Base-by-base conservation (phyloP, 1,140 invertebrate species). In the Alviniconcha marisindica region DNA sequence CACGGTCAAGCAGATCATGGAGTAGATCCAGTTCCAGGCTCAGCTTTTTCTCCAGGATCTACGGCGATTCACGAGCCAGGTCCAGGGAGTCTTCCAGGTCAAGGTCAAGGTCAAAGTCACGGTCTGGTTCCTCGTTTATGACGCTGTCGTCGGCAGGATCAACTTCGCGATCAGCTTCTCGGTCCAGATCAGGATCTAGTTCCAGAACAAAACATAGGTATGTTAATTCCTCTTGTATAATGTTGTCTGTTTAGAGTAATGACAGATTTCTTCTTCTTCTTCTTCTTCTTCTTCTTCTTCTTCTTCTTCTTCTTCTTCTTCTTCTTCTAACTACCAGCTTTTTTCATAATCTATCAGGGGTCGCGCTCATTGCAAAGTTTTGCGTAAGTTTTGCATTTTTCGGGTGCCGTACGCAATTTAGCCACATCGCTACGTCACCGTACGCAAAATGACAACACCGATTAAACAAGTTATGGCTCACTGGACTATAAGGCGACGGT, bases 301-400 rank as follows among this genome's bases (percentile, higher is more conserved):
- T 69, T 69, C 63, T 69, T 69, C 63, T 69, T 69, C 63, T 69
- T 69, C 63, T 69, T 69, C 63, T 69, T 69, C 63, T 69, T 69
- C 63, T 69, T 69, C 63, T 69, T 69, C 63, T 69, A n/a, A n/a
- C n/a, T n/a, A n/a, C n/a, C n/a, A n/a, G n/a, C n/a, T n/a, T n/a
- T n/a, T n/a, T n/a, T n/a, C n/a, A n/a, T n/a, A n/a, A n/a, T n/a
- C n/a, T n/a, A n/a, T n/a, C n/a, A n/a, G n/a, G n/a, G n/a, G n/a
- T n/a, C n/a, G n/a, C n/a, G n/a, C n/a, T n/a, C n/a, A n/a, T n/a
- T n/a, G n/a, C n/a, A n/a, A n/a, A n/a, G n/a, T n/a, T n/a, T n/a
- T n/a, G n/a, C n/a, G n/a, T n/a, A n/a, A n/a, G n/a, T n/a, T n/a
- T n/a, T n/a, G n/a, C n/a, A n/a, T n/a, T n/a, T n/a, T n/a, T n/a